Evolutionary conservation across 2,113 vertebrate genomes (phyloP).

Genomic region (Nansenia antarctica): DNA sequence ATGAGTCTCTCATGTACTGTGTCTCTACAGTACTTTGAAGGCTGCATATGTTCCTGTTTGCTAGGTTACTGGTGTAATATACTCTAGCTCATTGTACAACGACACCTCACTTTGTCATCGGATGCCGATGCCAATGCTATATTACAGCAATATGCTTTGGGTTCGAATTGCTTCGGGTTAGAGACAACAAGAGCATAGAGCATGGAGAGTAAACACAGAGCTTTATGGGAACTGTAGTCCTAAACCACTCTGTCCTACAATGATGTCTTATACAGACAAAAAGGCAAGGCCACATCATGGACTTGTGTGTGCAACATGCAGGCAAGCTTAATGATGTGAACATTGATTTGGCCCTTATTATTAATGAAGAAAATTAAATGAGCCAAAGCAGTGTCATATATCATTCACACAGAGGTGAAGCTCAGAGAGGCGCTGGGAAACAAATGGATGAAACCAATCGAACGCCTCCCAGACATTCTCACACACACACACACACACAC

Average conservation of each 20-base stretch:
- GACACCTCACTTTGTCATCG: too few relatives aligned
- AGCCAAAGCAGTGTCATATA: neutral
- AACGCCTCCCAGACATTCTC: neutral
- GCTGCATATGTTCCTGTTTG: neutral
- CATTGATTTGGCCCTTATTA: conserved; percentile 1
- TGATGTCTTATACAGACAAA: neutral
- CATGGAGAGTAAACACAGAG: neutral
- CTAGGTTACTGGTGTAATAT: neutral
- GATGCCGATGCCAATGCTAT: too few relatives aligned
- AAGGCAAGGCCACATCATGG: neutral
- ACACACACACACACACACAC: neutral
- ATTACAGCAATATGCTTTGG: neutral
- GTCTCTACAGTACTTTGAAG: neutral
- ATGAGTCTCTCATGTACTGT: too few relatives aligned
- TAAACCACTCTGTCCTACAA: neutral
- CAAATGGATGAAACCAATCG: conserved; percentile 8
- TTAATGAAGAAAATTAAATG: conserved; percentile 3
- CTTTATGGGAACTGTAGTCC: neutral
- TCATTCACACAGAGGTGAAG: neutral
- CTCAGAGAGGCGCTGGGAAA: neutral
- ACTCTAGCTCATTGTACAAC: too few relatives aligned
- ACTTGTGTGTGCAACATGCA: neutral
- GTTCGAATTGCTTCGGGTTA: neutral
- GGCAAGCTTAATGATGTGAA: neutral
- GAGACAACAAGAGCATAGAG: neutral